Evolutionary conservation across 2,113 vertebrate species (phyloP), one percentile per base, ranked within the genome.

Genomic region (Eidolon helvum): DNA sequence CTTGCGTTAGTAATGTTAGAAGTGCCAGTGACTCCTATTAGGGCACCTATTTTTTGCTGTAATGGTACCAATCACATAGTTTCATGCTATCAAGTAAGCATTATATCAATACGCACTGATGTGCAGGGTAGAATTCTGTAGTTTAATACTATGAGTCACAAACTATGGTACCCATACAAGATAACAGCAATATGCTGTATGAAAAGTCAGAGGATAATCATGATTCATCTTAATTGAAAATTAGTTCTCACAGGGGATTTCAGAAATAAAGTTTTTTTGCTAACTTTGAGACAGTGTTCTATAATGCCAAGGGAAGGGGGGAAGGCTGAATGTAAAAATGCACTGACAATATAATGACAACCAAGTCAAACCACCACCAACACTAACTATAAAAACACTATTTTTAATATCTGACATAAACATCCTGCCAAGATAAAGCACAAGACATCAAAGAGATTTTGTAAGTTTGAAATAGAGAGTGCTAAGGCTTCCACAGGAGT

Each of bases 371-470:
- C 43, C 57, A 89, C 38, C 35, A 59, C 18, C n/a, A 57, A 21
- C 7, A 4, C 55, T 57, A 57, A 82, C 14, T 71, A 30, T 74
- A n/a, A 65, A 90, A 85, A 33, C n/a, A 45, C 10, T n/a, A n/a
- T 68, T 94, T 95, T 96, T 77, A 97, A 28, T 85, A 82, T 21
- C 55, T 75, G 43, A 65, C 8, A 48, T 55, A 85, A 74, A 26
- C 3, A 66, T 59, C 12, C 75, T 94, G 96, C 87, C 50, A 89
- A 89, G 33, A 63, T 71, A 85, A 74, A 91, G 33, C 28, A 33
- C 21, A 65, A 21, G 48, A 59, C 55, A 50, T 63, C 68, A 83
- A n/a, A 94, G 74, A 55, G 24, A 87, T 45, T 40, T 87, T 7
- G 0, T 63, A 21, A 40, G 30, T 84, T 80, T 84, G 26, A 77